These are phyloP conservation scores for Mya arenaria DNA, from an alignment of 1,140 invertebrate genomes.

Conservation along the genomic window DNA sequence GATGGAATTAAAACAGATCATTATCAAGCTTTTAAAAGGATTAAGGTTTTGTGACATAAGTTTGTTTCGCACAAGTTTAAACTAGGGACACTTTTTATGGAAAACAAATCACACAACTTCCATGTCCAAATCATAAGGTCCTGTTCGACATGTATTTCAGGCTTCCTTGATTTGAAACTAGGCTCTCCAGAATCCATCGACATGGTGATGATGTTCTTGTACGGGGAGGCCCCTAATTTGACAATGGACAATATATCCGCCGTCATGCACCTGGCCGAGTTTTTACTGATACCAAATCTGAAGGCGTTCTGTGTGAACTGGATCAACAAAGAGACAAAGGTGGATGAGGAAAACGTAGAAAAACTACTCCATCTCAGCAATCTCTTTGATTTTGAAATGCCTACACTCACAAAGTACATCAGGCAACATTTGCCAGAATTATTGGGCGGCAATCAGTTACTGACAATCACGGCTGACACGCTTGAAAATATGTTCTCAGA, in stretches of 20 bases:
- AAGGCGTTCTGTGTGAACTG: background rate
- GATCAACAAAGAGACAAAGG: background rate
- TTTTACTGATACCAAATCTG: background rate
- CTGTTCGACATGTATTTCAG: no score
- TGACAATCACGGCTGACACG: background rate
- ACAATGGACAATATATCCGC: background rate
- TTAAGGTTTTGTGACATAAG: no score
- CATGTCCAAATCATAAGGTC: no score
- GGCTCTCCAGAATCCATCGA: background rate
- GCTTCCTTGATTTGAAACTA: background rate
- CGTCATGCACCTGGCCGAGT: background rate
- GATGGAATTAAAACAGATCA: no score
- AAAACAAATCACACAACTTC: no score
- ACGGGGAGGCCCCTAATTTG: background rate
- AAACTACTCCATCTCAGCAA: background rate
- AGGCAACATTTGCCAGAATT: background rate
- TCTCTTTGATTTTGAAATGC: background rate
- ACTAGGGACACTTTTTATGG: no score
- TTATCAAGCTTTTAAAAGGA: no score
- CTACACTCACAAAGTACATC: background rate
- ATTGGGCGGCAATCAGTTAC: background rate
- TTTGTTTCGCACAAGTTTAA: no score
- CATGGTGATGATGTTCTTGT: background rate
- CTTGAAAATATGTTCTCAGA: background rate
- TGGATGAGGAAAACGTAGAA: background rate